A percentile compares a stretch with the other conserved stretches of the same genome.
These are phyloP conservation scores for Dromas ardeola DNA, from an alignment of 2,113 vertebrate species.

Conservation along the genomic window DNA sequence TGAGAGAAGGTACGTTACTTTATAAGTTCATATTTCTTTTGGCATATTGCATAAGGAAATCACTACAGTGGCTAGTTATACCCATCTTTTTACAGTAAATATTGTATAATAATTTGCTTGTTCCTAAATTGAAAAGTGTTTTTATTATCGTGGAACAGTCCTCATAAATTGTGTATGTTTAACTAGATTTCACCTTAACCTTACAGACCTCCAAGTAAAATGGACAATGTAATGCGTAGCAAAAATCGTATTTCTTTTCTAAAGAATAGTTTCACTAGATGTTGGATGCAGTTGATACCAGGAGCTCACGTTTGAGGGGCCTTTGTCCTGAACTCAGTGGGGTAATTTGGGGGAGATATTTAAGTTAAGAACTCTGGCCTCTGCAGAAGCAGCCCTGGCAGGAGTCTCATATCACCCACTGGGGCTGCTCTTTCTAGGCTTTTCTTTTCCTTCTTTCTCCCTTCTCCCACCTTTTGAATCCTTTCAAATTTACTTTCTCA, in stretches of 20 bases:
- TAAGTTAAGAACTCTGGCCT: neutral
- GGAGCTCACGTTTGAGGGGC: neutral
- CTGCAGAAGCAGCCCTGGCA: neutral
- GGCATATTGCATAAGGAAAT: neutral
- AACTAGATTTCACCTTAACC: neutral
- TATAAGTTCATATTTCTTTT: neutral
- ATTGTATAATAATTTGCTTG: neutral
- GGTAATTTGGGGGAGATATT: neutral
- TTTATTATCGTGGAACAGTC: neutral
- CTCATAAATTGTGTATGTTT: neutral
- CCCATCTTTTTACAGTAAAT: neutral
- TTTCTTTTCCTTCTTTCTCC: neutral
- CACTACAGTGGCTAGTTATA: neutral
- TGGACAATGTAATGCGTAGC: neutral
- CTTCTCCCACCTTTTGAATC: neutral
- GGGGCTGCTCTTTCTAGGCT: neutral
- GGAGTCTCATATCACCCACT: accelerated
- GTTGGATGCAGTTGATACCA: neutral
- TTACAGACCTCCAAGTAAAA: neutral
- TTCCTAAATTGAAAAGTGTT: neutral
- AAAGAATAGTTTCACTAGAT: neutral
- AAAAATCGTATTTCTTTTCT: neutral
- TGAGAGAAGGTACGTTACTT: neutral
- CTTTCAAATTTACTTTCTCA: neutral
- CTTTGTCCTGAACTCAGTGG: neutral